A percentile compares a stretch with the other conserved stretches of the same genome.
phyloP scores from a whole-genome alignment of 2,888 invertebrate genomes.

The Tinea pellionella region DNA sequence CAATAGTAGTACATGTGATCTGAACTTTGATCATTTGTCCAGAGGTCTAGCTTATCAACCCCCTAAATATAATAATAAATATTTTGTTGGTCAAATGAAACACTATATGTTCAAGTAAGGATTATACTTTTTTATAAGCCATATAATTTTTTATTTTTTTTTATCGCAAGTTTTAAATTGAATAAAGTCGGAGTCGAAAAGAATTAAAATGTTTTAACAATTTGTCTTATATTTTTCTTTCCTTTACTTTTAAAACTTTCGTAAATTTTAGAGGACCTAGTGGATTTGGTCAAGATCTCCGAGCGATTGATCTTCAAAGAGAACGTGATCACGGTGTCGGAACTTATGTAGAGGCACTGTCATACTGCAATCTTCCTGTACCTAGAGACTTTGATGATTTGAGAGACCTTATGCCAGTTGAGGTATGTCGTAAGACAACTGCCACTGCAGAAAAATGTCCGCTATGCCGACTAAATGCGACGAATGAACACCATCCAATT shows the following conservation, averaged over 20 bases:
- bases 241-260: background rate
- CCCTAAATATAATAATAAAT: slow-evolving; percentile 75
- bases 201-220: too few relatives aligned
- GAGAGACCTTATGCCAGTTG: slow-evolving; percentile 63
- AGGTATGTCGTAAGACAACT: too few relatives aligned
- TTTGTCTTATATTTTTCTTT: too few relatives aligned
- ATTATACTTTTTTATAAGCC: background rate
- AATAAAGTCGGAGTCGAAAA: too few relatives aligned
- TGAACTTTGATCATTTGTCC: slow-evolving; percentile 72
- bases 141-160: background rate
- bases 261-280: background rate
- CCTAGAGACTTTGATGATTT: slow-evolving; percentile 73
- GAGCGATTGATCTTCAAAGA: slow-evolving; percentile 79
- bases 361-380: slow-evolving; percentile 73
- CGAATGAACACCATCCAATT: too few relatives aligned
- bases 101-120: slow-evolving; percentile 19
- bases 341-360: slow-evolving; percentile 78
- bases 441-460: too few relatives aligned
- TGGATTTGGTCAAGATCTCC: slow-evolving; percentile 75
- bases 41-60: slow-evolving; percentile 78
- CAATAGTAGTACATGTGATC: slow-evolving; percentile 25
- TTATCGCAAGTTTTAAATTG: too few relatives aligned
- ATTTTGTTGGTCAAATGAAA: slow-evolving; percentile 73
- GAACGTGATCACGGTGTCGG: slow-evolving; percentile 82
- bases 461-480: too few relatives aligned